Base-by-base conservation (phyloP, 2,888 invertebrate species). In the Teleogryllus oceanicus region DNA sequence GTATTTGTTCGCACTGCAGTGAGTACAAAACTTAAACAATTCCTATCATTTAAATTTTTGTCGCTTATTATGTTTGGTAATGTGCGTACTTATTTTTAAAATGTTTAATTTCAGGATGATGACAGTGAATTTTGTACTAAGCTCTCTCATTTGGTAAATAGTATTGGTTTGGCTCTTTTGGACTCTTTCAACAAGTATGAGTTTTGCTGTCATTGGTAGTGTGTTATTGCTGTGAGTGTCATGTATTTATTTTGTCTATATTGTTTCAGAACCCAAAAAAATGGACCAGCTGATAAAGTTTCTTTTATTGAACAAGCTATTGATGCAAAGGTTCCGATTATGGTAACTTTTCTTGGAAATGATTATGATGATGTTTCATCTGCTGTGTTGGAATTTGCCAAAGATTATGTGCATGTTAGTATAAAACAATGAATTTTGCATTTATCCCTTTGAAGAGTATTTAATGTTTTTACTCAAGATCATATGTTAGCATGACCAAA, bases 351-450 rank as follows among this genome's bases (percentile, higher is more conserved):
- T 83, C 85, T 90, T 62, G 86, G 85, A 75, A 86, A 88, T 84
- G 88, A 88, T 76, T 89, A 89, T 84, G 89, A 89, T 83, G 89
- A 89, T 83, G 89, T 89, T 0, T 89, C 89, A 0, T 85, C 86
- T 18, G 86, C 87, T 20, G 88, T 89, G 49, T 84, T 87, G 50
- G 87, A 87, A n/a, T 89, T 89, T 84, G 85, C 88, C 24, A 86
- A 88, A 77, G 88, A 89, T 21, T 81, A 81, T 76, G 75, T 80
- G 11, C 80, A 80, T 74, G 81, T 81, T 24, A 81, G 81, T 80
- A 75, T 50, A n/a, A 12, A 12, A 51, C 2, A 13, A 51, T 78
- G 21, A 13, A 20, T 75, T 75, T 12, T 75, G 24, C 13, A 5
- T 20, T 20, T 75, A 37, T 37, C 24, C 2, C 24, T 37, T 37